phyloP scores from a whole-genome alignment of 1,140 invertebrate genomes.

The Drosophila nigrodunni region DNA sequence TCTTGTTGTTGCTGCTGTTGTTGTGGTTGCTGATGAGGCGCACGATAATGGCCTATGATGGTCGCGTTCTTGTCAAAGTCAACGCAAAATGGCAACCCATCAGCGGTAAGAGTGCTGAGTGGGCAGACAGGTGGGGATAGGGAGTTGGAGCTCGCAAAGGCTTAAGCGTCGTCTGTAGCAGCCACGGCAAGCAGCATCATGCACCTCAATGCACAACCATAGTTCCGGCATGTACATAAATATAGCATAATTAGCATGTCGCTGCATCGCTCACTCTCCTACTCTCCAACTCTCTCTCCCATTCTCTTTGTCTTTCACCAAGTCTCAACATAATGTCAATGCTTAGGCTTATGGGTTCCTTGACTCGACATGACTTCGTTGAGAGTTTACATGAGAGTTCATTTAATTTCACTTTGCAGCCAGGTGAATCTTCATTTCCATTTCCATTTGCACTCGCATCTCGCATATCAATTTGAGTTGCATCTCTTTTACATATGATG shows the following conservation, averaged over 20 bases:
- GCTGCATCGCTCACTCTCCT: conserved; percentile 32
- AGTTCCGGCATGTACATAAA: conserved; percentile 63
- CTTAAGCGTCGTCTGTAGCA: conserved; percentile 23
- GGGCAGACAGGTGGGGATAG: not conserved
- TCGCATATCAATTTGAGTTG: not conserved
- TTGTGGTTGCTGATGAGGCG: conserved; percentile 70
- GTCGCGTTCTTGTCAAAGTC: conserved; percentile 78
- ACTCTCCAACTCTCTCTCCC: conserved; percentile 8
- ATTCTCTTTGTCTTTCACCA: conserved; percentile 5
- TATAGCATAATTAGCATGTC: conserved; percentile 75
- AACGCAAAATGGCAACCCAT: conserved; percentile 64
- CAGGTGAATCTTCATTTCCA: conserved; percentile 33
- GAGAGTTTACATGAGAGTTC: conserved; percentile 45
- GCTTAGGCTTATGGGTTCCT: conserved; percentile 69
- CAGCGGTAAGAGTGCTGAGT: not conserved
- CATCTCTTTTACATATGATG: conserved; percentile 45
- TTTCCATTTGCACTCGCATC: not conserved
- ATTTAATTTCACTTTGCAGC: conserved; percentile 69
- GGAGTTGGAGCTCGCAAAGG: conserved; percentile 13
- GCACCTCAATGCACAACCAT: conserved; percentile 46
- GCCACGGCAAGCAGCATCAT: conserved; percentile 24
- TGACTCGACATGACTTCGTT: conserved; percentile 53
- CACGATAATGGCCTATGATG: conserved; percentile 78
- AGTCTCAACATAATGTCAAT: conserved; percentile 58
- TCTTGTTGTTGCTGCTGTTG: conserved; percentile 17